Evolutionary conservation across 2,888 invertebrate genomes (phyloP).

Genomic region (Eupithecia subfuscata): DNA sequence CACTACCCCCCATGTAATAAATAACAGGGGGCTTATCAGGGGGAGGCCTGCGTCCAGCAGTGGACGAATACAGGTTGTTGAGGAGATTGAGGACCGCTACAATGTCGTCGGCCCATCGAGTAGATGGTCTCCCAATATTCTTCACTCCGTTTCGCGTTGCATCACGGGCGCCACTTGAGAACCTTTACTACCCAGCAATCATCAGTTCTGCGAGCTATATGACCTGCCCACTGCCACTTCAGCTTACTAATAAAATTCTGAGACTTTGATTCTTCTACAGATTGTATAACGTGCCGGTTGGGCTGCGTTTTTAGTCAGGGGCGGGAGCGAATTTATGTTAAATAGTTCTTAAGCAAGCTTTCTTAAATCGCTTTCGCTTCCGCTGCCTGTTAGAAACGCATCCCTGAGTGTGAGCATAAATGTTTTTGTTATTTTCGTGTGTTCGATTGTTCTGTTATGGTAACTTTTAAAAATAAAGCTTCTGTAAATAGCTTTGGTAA

Average conservation of each 20-base stretch:
- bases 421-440: not conserved
- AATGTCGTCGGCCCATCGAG: too few relatives aligned
- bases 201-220: not conserved
- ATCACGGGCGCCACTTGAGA: not conserved
- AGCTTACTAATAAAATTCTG: not conserved
- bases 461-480: not conserved
- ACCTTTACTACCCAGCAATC: not conserved
- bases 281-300: too few relatives aligned
- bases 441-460: not conserved
- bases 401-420: not conserved
- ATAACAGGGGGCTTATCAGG: too few relatives aligned
- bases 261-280: not conserved
- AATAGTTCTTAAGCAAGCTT: too few relatives aligned
- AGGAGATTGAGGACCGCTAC: too few relatives aligned
- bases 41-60: too few relatives aligned
- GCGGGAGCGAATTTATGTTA: too few relatives aligned
- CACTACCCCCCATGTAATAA: too few relatives aligned
- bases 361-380: too few relatives aligned
- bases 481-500: not conserved
- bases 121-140: too few relatives aligned
- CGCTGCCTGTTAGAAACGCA: not conserved
- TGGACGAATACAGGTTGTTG: too few relatives aligned
- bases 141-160: not conserved
- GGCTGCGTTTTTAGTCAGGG: too few relatives aligned
- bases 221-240: not conserved